These are phyloP conservation scores for Pandion haliaetus DNA, from an alignment of 2,113 vertebrate species.

Conservation along the genomic window DNA sequence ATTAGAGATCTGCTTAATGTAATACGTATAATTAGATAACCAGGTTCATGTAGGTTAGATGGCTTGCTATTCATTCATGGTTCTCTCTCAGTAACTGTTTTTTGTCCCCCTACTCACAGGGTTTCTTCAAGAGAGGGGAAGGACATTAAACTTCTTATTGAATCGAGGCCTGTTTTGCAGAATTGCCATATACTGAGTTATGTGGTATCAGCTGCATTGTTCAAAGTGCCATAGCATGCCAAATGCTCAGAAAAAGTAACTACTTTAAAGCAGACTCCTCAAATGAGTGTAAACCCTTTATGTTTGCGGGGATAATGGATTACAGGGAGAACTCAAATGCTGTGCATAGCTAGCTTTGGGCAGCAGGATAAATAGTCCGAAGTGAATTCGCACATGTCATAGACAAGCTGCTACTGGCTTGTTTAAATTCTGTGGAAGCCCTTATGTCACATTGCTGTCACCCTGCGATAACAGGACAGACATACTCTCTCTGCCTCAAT, in stretches of 20 bases:
- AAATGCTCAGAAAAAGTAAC: neutral
- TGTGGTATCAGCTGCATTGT: fast-evolving
- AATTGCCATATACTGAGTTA: neutral
- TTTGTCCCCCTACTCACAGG: neutral
- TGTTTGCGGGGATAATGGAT: neutral
- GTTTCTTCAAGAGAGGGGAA: neutral
- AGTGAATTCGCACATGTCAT: neutral
- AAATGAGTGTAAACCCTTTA: neutral
- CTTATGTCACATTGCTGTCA: neutral
- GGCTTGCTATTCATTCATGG: neutral
- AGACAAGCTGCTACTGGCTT: neutral
- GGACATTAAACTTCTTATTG: neutral
- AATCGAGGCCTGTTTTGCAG: neutral
- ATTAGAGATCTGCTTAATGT: neutral
- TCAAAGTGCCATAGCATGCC: neutral
- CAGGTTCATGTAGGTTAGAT: neutral
- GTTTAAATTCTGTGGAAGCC: neutral
- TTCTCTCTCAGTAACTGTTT: neutral
- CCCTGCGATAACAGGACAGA: too few species aligned
- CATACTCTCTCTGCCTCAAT: neutral
- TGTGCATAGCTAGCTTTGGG: neutral
- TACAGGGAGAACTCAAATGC: neutral
- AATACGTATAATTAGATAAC: neutral
- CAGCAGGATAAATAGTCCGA: neutral
- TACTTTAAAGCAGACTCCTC: neutral